phyloP scores from a whole-genome alignment of 2,113 vertebrate genomes.

The Coracopsis vasa region DNA sequence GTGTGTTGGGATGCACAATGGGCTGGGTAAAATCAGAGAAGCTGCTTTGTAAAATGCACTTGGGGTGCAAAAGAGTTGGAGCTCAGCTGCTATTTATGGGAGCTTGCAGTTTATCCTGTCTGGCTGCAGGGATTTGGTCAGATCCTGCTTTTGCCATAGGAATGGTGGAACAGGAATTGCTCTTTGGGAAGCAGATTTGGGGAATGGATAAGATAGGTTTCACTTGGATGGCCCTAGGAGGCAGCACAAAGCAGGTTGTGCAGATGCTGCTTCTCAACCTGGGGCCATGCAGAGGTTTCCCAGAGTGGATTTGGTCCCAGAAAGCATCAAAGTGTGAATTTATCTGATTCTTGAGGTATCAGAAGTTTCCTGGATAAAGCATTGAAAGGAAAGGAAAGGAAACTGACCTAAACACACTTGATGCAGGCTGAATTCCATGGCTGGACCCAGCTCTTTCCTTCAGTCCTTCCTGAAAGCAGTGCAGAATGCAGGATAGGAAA shows the following conservation, averaged over 20 bases:
- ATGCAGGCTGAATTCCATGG: not conserved
- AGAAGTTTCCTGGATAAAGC: not conserved
- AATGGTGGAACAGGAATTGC: not conserved
- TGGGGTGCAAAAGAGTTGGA: not conserved
- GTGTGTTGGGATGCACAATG: not conserved
- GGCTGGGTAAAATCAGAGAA: not conserved
- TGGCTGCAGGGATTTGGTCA: not conserved
- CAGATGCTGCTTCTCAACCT: not conserved
- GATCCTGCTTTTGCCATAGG: not conserved
- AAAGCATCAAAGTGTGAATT: not conserved
- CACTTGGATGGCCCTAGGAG: not conserved
- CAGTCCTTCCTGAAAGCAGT: accelerated
- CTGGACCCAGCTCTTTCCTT: not conserved
- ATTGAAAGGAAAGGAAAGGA: not conserved
- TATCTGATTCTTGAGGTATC: not conserved
- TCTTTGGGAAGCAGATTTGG: not conserved
- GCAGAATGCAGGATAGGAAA: not conserved
- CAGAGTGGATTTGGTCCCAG: not conserved
- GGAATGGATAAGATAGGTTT: not conserved
- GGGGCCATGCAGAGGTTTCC: not conserved
- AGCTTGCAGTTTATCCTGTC: not conserved
- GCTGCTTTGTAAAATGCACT: not conserved
- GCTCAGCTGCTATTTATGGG: not conserved
- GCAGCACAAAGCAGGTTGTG: not conserved
- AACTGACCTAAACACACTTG: not conserved